phyloP scores from a whole-genome alignment of 2,888 invertebrate genomes.

The Tetrapedia diversipes region DNA sequence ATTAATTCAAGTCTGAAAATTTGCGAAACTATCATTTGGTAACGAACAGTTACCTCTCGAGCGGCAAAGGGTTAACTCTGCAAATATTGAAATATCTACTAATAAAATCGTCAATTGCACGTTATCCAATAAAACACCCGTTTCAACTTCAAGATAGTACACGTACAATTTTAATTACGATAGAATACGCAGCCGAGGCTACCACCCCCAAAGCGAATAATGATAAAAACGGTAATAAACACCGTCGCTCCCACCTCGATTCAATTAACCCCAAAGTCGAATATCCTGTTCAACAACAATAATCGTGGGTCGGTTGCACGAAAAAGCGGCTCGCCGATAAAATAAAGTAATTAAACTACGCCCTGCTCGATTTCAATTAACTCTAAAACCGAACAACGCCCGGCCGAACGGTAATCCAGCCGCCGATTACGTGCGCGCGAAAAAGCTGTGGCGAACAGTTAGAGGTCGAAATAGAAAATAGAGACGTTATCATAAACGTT shows the following conservation, averaged over 20 bases:
- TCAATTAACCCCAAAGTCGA: neutral
- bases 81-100: too few relatives aligned
- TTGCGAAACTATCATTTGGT: too few relatives aligned
- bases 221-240: neutral
- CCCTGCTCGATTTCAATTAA: conserved; percentile 15
- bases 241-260: neutral
- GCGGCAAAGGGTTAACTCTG: too few relatives aligned
- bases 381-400: neutral
- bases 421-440: conserved; percentile 1
- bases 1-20: too few relatives aligned
- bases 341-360: conserved; percentile 9
- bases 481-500: conserved; percentile 20
- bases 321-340: neutral
- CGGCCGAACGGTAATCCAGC: neutral
- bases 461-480: conserved; percentile 21
- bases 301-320: neutral
- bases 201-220: too few relatives aligned
- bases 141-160: too few relatives aligned
- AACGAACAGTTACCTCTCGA: too few relatives aligned
- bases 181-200: too few relatives aligned
- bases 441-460: neutral
- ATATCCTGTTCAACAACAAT: neutral
- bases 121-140: too few relatives aligned
- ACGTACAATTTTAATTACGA: too few relatives aligned
- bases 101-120: too few relatives aligned